A percentile compares a stretch with the other conserved stretches of the same genome.
Evolutionary conservation across 2,888 invertebrate species (phyloP).

Genomic region (Neelides folsomi): DNA sequence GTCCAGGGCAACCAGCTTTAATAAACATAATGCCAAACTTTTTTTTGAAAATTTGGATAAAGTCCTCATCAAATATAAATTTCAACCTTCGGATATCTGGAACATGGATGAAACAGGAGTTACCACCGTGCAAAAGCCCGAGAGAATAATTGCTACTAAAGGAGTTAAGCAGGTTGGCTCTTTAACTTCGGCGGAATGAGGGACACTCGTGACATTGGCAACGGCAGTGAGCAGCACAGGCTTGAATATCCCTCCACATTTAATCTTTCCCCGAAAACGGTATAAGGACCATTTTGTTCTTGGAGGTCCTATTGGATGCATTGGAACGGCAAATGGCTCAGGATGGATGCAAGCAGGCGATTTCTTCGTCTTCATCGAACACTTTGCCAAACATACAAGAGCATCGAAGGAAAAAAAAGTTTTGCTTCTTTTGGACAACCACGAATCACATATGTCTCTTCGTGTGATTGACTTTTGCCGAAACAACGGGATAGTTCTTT

Average conservation of each 20-base stretch:
- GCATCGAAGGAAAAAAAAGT: slow-evolving; percentile 21
- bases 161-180: slow-evolving; percentile 36
- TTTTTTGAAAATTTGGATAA: slow-evolving; percentile 11
- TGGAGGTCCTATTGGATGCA: slow-evolving; percentile 35
- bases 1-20: slow-evolving; percentile 2
- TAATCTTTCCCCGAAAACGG: slow-evolving; percentile 36
- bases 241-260: slow-evolving; percentile 35
- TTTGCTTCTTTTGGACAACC: slow-evolving; percentile 35
- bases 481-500: slow-evolving; percentile 29
- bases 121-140: slow-evolving; percentile 37
- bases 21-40: not conserved
- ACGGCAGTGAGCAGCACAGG: slow-evolving; percentile 36
- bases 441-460: slow-evolving; percentile 34
- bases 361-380: slow-evolving; percentile 29
- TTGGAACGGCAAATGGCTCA: slow-evolving; percentile 31
- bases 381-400: slow-evolving; percentile 29
- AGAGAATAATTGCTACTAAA: slow-evolving; percentile 35
- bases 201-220: slow-evolving; percentile 34
- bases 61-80: slow-evolving; percentile 4
- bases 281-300: slow-evolving; percentile 35
- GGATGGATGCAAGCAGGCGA: slow-evolving; percentile 35
- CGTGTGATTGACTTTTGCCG: slow-evolving; percentile 25
- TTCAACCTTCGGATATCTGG: slow-evolving; percentile 32
- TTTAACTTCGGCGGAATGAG: slow-evolving; percentile 37
- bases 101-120: slow-evolving; percentile 38